Evolutionary conservation across 2,888 invertebrate genomes (phyloP).

Genomic region (Agonopterix alstromeriana): DNA sequence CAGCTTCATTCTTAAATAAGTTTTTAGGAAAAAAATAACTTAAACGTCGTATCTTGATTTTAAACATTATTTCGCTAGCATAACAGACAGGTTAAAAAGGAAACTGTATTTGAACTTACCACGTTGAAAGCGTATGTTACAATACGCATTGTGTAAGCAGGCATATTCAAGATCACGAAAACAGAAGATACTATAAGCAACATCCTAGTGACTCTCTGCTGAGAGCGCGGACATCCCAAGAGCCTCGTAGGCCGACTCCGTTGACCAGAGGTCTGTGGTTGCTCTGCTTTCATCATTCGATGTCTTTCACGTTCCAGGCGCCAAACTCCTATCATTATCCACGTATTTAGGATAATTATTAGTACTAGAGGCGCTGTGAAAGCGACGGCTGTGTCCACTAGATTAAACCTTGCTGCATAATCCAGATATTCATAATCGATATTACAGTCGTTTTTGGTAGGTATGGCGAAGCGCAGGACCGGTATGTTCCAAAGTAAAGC

Average conservation of each 20-base stretch:
- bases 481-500: slow-evolving; percentile 79
- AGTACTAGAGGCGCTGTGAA: slow-evolving; percentile 84
- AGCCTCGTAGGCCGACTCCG: slow-evolving; percentile 16
- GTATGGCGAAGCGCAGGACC: slow-evolving; percentile 64
- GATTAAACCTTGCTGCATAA: slow-evolving; percentile 80
- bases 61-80: too few species aligned
- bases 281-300: slow-evolving; percentile 35
- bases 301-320: slow-evolving; percentile 68
- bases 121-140: slow-evolving; percentile 76
- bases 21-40: too few species aligned
- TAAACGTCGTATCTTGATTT: too few species aligned
- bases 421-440: slow-evolving; percentile 67
- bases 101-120: slow-evolving; percentile 40
- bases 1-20: too few species aligned
- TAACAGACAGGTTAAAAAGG: background rate
- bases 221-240: slow-evolving; percentile 64
- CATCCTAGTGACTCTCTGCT: slow-evolving; percentile 87
- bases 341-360: slow-evolving; percentile 82
- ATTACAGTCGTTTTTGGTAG: slow-evolving; percentile 58
- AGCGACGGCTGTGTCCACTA: slow-evolving; percentile 83
- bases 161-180: slow-evolving; percentile 86
- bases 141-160: slow-evolving; percentile 83
- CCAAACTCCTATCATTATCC: slow-evolving; percentile 83
- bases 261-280: slow-evolving; percentile 5
- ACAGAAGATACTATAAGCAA: slow-evolving; percentile 87